Conservation (phyloP, 2,888 invertebrate species). For the Andricus curvator region DNA sequence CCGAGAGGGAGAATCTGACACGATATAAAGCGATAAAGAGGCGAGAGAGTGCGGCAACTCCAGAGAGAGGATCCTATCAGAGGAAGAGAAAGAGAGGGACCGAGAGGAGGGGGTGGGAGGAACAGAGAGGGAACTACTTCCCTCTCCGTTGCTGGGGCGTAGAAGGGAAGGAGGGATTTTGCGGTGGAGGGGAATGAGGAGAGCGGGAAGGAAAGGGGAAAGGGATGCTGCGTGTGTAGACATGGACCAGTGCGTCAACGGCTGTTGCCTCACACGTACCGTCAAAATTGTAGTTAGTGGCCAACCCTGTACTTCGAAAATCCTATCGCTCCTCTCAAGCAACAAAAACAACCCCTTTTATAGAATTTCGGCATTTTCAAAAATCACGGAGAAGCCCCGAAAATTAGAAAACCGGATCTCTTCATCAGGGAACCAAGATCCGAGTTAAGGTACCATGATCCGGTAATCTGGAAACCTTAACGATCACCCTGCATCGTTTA, state of each 20-base stretch:
- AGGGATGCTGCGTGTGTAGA: constrained; percentile 77
- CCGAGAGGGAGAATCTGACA: constrained; percentile 48
- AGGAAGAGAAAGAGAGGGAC: constrained; percentile 54
- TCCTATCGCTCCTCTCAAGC: neutral
- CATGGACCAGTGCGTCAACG: constrained; percentile 79
- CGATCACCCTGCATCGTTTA: neutral
- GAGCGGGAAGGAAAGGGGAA: constrained; percentile 69
- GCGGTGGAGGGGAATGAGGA: constrained; percentile 64
- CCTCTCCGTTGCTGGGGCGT: constrained; percentile 52
- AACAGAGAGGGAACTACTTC: constrained; percentile 52
- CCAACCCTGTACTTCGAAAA: constrained; percentile 54
- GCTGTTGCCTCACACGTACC: constrained; percentile 78
- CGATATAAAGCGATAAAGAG: constrained; percentile 59
- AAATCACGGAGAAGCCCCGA: neutral
- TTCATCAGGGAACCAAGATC: neutral
- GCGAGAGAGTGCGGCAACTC: constrained; percentile 46
- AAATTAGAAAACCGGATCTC: neutral
- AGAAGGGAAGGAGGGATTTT: constrained; percentile 61
- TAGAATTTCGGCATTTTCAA: constrained; percentile 26
- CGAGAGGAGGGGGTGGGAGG: constrained; percentile 52
- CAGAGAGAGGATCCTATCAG: constrained; percentile 49
- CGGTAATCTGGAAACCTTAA: neutral
- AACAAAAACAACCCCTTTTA: neutral
- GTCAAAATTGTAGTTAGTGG: constrained; percentile 76
- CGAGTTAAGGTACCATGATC: neutral